A percentile compares a stretch with the other conserved stretches of the same genome.
phyloP scores from a whole-genome alignment of 2,797 vertebrate genomes.

The Sphenopsis melanotis region DNA sequence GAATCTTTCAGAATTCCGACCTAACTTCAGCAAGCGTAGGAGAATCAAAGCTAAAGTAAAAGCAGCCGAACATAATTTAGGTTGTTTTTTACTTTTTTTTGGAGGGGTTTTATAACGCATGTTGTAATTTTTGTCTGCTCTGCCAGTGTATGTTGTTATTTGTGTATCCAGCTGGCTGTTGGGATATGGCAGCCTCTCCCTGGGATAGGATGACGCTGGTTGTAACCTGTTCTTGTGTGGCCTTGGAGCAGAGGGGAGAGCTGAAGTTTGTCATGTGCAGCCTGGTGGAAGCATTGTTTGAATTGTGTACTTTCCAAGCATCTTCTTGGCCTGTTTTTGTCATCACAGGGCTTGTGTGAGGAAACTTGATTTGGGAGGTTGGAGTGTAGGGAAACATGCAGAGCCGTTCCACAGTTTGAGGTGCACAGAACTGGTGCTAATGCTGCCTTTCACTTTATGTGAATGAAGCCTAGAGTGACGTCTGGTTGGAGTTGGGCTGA shows the following conservation, averaged over 20 bases:
- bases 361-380: not conserved
- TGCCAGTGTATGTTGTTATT: not conserved
- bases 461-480: not conserved
- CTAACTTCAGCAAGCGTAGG: not conserved
- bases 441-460: not conserved
- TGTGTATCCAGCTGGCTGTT: not conserved
- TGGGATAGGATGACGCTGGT: not conserved
- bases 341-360: not conserved
- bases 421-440: not conserved
- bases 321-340: not conserved
- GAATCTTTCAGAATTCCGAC: not conserved
- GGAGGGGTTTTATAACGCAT: accelerated
- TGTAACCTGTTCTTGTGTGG: not conserved
- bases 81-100: accelerated
- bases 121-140: not conserved
- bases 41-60: not conserved
- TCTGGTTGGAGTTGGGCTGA: not conserved
- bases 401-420: not conserved
- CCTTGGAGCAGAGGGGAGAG: not conserved
- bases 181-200: not conserved
- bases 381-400: not conserved
- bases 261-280: not conserved
- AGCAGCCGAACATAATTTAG: accelerated
- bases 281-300: not conserved
- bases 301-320: not conserved